phyloP scores from a whole-genome alignment of 2,113 vertebrate species.

The Scomber colias region DNA sequence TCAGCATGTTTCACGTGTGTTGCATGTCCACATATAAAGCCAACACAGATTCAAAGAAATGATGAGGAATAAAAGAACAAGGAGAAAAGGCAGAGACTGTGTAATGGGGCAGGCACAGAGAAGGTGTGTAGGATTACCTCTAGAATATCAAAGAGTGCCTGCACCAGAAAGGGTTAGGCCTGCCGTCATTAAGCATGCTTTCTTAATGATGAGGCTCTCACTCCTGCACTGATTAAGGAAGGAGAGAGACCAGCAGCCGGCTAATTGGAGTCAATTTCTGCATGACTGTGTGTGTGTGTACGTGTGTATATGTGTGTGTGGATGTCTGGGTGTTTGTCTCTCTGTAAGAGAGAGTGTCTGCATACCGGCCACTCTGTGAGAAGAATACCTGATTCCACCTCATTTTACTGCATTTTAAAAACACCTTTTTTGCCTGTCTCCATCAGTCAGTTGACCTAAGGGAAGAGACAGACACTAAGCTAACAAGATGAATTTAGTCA shows the following conservation, averaged over 20 bases:
- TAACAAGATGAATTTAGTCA: slow-evolving; percentile 76
- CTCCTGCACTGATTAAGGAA: slow-evolving; percentile 70
- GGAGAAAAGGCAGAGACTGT: slow-evolving; percentile 23
- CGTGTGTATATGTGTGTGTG: neutral
- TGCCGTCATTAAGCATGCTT: slow-evolving; percentile 70
- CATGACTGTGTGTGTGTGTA: slow-evolving; percentile 47
- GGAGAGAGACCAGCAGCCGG: slow-evolving; percentile 61
- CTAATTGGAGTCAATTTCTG: slow-evolving; percentile 82
- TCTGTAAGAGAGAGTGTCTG: slow-evolving; percentile 31
- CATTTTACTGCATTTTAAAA: slow-evolving; percentile 64
- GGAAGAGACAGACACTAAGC: slow-evolving; percentile 61
- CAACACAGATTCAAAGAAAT: slow-evolving; percentile 16
- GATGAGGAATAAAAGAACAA: slow-evolving; percentile 26
- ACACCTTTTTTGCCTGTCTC: slow-evolving; percentile 42
- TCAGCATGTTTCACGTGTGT: neutral
- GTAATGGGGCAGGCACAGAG: slow-evolving; percentile 31
- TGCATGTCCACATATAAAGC: neutral
- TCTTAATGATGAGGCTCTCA: slow-evolving; percentile 79
- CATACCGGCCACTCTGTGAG: slow-evolving; percentile 21
- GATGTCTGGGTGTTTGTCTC: slow-evolving; percentile 17
- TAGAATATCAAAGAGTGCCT: slow-evolving; percentile 76
- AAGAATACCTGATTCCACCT: slow-evolving; percentile 51
- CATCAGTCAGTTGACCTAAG: slow-evolving; percentile 63
- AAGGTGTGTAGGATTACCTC: slow-evolving; percentile 65
- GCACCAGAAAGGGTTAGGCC: slow-evolving; percentile 62